Percentiles rank a stretch among this genome's conserved stretches.
Conservation (phyloP, 1,140 invertebrate genomes). For the Dendroctonus valens region DNA sequence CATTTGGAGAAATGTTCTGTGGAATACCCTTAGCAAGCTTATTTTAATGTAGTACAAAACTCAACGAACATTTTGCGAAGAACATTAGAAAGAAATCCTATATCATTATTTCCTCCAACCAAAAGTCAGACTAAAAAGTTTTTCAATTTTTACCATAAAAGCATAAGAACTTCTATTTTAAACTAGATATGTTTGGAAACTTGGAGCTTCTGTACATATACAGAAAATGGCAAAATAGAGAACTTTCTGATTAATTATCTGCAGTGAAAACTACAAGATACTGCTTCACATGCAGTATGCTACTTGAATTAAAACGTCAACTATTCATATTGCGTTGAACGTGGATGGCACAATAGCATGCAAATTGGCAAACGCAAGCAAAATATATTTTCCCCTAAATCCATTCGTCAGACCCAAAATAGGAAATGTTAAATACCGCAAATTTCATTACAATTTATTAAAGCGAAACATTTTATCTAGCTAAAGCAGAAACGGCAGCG, state of each 20-base stretch:
- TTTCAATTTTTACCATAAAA: no score
- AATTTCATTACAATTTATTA: constrained; percentile 35
- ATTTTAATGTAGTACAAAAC: no score
- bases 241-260: background rate
- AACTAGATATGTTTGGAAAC: no score
- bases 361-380: constrained; percentile 17
- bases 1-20: no score
- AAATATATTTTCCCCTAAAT: constrained; percentile 18
- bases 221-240: no score
- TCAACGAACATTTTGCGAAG: no score
- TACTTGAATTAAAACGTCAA: constrained; percentile 16
- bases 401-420: constrained; percentile 25
- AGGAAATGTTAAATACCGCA: constrained; percentile 30
- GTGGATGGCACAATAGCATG: constrained; percentile 22
- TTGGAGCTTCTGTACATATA: no score
- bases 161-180: no score
- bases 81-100: no score
- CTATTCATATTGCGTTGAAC: constrained; percentile 15
- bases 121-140: no score
- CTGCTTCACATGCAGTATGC: constrained; percentile 5
- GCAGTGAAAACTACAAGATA: constrained; percentile 1
- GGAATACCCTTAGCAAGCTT: no score
- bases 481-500: constrained; percentile 27
- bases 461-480: constrained; percentile 33
- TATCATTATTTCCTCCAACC: no score